Percentiles rank a stretch among this genome's conserved stretches.
These are phyloP conservation scores for Rotaria magnacalcarata DNA, from an alignment of 2,888 invertebrate genomes.

Conservation along the genomic window DNA sequence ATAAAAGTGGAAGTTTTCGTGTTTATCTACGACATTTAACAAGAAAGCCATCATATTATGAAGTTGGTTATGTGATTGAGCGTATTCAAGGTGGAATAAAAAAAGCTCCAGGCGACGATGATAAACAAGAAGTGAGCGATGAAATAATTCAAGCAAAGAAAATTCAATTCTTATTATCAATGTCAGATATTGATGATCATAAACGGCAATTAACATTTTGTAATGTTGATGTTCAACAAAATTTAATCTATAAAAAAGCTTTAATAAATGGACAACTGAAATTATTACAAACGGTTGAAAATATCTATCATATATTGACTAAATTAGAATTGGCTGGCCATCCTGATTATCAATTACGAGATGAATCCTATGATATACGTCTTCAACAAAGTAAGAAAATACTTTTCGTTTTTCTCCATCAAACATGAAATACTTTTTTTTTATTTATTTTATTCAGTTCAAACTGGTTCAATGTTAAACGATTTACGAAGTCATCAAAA, in stretches of 20 bases:
- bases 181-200: background rate
- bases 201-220: slow-evolving; percentile 24
- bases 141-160: too few relatives aligned
- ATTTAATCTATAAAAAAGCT: background rate
- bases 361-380: background rate
- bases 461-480: too few relatives aligned
- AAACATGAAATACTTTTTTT: too few relatives aligned
- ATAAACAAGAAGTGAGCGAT: too few relatives aligned
- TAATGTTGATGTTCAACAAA: background rate
- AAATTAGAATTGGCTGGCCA: slow-evolving; percentile 1
- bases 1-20: background rate
- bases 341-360: background rate
- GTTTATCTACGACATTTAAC: background rate
- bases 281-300: background rate
- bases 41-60: background rate
- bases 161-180: background rate
- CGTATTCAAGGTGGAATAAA: background rate
- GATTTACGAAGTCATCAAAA: background rate
- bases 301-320: background rate
- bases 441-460: too few relatives aligned
- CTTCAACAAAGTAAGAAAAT: background rate
- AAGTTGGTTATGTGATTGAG: background rate
- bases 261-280: slow-evolving; percentile 9
- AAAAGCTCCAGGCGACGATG: too few relatives aligned
- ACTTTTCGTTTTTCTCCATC: too few relatives aligned